Evolutionary conservation across 2,888 invertebrate genomes (phyloP), one percentile per base, ranked within the genome.

Genomic region (Chymomyza caudatula): DNA sequence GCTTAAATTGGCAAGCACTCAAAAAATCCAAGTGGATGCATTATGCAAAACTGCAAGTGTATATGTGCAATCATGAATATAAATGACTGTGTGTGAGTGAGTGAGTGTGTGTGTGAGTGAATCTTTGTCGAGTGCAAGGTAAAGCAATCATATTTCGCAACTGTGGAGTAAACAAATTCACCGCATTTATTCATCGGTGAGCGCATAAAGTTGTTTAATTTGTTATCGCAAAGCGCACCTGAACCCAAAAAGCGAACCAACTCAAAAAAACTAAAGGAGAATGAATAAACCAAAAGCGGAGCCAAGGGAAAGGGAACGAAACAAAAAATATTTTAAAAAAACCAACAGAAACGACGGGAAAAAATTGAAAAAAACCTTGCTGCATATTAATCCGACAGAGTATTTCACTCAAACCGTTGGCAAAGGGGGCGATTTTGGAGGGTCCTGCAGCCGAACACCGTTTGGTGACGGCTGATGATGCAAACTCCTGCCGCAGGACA

Each of bases 301-400:
- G 70, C 58, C 65, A 65, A 76, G 57, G 65, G 57, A 76, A 64
- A 62, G 61, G 68, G 67, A 60, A 71, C 23, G 25, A 25, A n/a
- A 2, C 6, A 37, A 56, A 61, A 60, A 57, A 42, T n/a, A n/a
- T n/a, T n/a, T n/a, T n/a, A n/a, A 53, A 60, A 67, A 23, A 22
- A 25, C 23, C 15, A 8, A 20, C 42, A 15, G 15, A 52, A 42
- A 25, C 54, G 66, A 63, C 69, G 67, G 72, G 69, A 69, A 43
- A 83, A 85, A 85, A 83, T 76, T 69, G 75, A 75, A 78, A 75
- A 78, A 85, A 80, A 77, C 73, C 76, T 78, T 80, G 75, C 75
- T 78, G 85, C 82, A 83, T 83, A 83, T 83, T 83, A 83, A 83
- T 83, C 84, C 75, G 71, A 83, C 83, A 80, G 84, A 83, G 85